Conservation (phyloP, 2,888 invertebrate species). For the Ellobium chinense region DNA sequence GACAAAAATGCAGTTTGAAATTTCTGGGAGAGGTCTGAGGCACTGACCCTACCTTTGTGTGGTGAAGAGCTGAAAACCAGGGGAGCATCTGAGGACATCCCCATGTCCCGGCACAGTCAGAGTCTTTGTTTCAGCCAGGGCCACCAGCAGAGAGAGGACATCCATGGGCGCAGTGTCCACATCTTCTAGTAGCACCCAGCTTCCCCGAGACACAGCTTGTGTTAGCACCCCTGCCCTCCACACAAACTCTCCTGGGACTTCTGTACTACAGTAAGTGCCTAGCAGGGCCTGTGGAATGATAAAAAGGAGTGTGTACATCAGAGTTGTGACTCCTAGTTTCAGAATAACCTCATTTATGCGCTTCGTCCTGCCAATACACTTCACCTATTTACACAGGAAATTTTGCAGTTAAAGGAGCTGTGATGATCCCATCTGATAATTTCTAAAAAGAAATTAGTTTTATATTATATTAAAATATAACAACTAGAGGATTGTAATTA, state of each 20-base stretch:
- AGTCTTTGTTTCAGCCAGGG: slow-evolving; percentile 89
- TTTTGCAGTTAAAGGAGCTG: too few relatives aligned
- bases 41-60: slow-evolving; percentile 85
- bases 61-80: slow-evolving; percentile 95
- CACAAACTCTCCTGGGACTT: slow-evolving; percentile 97
- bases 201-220: slow-evolving; percentile 80
- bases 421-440: too few relatives aligned
- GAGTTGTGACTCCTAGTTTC: too few relatives aligned
- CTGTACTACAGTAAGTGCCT: slow-evolving; percentile 96
- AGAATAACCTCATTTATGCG: too few relatives aligned
- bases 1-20: too few relatives aligned
- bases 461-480: too few relatives aligned
- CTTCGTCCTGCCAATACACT: too few relatives aligned
- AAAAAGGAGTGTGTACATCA: too few relatives aligned
- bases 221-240: slow-evolving; percentile 98
- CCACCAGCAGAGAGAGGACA: slow-evolving; percentile 91
- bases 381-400: too few relatives aligned
- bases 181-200: slow-evolving; percentile 97
- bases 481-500: too few relatives aligned
- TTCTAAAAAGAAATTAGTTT: too few relatives aligned
- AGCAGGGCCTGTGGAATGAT: slow-evolving; percentile 84
- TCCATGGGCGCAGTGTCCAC: slow-evolving; percentile 96
- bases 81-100: slow-evolving; percentile 88
- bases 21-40: too few relatives aligned
- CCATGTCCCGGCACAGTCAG: slow-evolving; percentile 93